Conservation (phyloP, 2,113 vertebrate genomes). For the Columba janthina region DNA sequence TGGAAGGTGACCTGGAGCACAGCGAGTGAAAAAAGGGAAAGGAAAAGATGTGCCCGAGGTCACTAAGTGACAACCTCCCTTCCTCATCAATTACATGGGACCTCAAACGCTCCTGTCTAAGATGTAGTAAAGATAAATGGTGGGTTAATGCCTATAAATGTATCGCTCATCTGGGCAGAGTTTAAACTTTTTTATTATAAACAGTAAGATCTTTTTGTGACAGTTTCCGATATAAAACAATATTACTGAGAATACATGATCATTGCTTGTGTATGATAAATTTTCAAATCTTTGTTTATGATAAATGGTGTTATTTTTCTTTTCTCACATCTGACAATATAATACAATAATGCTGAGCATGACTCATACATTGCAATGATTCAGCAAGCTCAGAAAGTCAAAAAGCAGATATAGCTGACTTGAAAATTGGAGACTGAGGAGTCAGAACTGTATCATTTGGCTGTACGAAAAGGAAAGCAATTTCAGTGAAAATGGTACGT, state of each 20-base stretch:
- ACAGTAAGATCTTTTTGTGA: not conserved
- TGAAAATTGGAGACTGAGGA: not conserved
- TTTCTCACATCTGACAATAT: constrained; percentile 13
- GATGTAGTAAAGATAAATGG: not conserved
- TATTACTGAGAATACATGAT: not conserved
- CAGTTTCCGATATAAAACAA: not conserved
- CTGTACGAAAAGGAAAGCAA: not conserved
- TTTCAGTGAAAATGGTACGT: not conserved
- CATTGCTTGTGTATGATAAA: not conserved
- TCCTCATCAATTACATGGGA: not conserved
- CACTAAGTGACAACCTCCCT: not conserved
- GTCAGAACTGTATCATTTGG: not conserved
- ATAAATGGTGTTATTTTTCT: constrained; percentile 9
- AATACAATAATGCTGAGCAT: not conserved
- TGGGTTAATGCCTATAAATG: not conserved
- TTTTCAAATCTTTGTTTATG: not conserved
- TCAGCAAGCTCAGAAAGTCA: constrained; percentile 44
- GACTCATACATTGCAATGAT: constrained; percentile 42
- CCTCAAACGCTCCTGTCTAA: not conserved
- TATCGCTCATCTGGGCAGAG: not conserved
- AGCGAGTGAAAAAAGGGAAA: fast-evolving
- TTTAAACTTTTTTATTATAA: not conserved
- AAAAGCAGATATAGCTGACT: not conserved
- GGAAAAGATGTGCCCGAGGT: not conserved
- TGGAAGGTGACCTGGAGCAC: not conserved